These are phyloP conservation scores for Drosophila differens DNA, from an alignment of 2,888 invertebrate species.

Conservation along the genomic window DNA sequence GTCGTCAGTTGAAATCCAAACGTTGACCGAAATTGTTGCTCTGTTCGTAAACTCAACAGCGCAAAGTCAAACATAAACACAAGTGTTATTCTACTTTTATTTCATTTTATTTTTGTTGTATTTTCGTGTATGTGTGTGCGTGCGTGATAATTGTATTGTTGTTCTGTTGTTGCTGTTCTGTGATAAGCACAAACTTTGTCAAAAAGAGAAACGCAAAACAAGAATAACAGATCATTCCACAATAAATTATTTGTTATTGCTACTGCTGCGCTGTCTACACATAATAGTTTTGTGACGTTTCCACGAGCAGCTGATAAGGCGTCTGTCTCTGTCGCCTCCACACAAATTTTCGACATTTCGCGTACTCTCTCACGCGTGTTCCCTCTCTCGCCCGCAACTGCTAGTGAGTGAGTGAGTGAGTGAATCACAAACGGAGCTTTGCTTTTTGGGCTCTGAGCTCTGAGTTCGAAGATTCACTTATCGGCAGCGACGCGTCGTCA, in stretches of 20 bases:
- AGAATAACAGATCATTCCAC: slow-evolving; percentile 47
- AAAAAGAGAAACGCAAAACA: slow-evolving; percentile 26
- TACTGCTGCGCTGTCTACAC: slow-evolving; percentile 26
- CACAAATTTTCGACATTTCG: slow-evolving; percentile 25
- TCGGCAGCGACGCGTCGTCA: slow-evolving; percentile 51
- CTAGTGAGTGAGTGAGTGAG: neutral
- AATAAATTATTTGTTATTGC: slow-evolving; percentile 11
- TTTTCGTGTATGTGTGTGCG: slow-evolving; percentile 6
- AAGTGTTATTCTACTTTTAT: slow-evolving; percentile 24
- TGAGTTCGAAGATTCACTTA: slow-evolving; percentile 34
- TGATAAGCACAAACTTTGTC: slow-evolving; percentile 49
- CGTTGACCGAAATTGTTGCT: slow-evolving; percentile 80
- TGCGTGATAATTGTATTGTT: neutral
- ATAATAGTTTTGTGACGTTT: slow-evolving; percentile 51
- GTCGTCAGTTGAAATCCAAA: slow-evolving; percentile 76
- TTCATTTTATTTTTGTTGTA: slow-evolving; percentile 21
- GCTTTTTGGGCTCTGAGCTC: slow-evolving; percentile 40
- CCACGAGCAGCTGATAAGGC: slow-evolving; percentile 47
- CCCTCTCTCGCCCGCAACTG: neutral
- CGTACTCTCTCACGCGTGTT: slow-evolving; percentile 13
- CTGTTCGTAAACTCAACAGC: slow-evolving; percentile 30
- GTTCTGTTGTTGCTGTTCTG: slow-evolving; percentile 14
- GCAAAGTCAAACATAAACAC: slow-evolving; percentile 21
- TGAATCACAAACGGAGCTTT: slow-evolving; percentile 30
- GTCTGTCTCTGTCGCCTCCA: neutral